phyloP scores from a whole-genome alignment of 2,888 invertebrate species.

The Dynastes hyllus region DNA sequence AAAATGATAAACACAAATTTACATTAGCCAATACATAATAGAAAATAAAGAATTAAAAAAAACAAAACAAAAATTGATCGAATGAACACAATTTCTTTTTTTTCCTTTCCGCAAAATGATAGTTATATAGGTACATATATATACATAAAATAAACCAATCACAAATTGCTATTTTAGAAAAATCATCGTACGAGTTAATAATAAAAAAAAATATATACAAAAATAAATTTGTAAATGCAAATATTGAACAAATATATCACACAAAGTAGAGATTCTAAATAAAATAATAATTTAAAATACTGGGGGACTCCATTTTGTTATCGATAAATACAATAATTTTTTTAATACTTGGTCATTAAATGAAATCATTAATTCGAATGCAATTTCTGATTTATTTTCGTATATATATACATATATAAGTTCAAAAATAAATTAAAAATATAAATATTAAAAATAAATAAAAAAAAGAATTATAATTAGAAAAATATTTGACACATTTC shows the following conservation, averaged over 20 bases:
- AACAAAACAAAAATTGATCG: background rate
- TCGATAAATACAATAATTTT: background rate
- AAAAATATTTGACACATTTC: constrained; percentile 26
- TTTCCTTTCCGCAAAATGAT: background rate
- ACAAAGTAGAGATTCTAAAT: constrained; percentile 9
- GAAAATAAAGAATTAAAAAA: background rate
- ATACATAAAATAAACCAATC: constrained; percentile 19
- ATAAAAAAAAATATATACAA: constrained; percentile 1
- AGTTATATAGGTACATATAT: constrained; percentile 1
- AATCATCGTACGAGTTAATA: background rate
- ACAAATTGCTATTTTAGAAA: constrained; percentile 1
- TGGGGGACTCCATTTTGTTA: background rate
- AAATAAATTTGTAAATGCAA: background rate
- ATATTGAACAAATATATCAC: constrained; percentile 13
- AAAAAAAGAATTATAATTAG: background rate
- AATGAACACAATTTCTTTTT: constrained; percentile 1
- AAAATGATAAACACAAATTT: constrained; percentile 30
- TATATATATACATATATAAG: background rate
- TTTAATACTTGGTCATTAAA: no score
- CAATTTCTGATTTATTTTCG: constrained; percentile 2
- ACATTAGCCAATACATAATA: constrained; percentile 30
- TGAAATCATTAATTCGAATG: background rate
- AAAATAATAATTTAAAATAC: background rate
- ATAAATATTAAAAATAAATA: constrained; percentile 39
- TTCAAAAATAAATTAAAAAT: background rate